phyloP scores from a whole-genome alignment of 2,113 vertebrate genomes.

The Pseudorhombus dupliciocellatus region DNA sequence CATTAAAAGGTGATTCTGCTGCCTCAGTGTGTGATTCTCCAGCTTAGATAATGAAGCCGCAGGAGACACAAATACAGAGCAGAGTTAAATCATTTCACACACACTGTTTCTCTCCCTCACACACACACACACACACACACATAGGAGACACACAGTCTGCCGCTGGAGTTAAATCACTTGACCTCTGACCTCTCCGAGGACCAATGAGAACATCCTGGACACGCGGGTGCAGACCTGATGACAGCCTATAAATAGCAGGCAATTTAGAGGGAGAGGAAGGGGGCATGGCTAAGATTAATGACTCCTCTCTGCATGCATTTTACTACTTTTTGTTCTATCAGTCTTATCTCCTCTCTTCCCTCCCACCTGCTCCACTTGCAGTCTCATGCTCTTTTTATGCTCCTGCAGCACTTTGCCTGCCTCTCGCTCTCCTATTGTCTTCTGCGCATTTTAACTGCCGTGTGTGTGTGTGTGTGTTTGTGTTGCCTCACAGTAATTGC shows the following conservation, averaged over 20 bases:
- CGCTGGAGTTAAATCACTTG: conserved; percentile 66
- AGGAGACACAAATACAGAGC: conserved; percentile 62
- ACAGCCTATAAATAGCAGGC: conserved; percentile 72
- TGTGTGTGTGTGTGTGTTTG: neutral
- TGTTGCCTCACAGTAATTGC: conserved; percentile 18
- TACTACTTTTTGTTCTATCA: conserved; percentile 57
- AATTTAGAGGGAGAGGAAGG: conserved; percentile 57
- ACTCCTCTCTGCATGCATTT: conserved; percentile 60
- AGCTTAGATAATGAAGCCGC: conserved; percentile 76
- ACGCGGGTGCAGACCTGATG: conserved; percentile 27
- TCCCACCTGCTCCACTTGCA: conserved; percentile 25
- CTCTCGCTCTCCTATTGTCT: conserved; percentile 18
- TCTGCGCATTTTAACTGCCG: neutral
- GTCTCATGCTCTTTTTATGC: conserved; percentile 25
- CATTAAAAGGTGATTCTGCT: conserved; percentile 72
- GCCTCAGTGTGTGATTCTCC: conserved; percentile 64
- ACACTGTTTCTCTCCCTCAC: conserved; percentile 1
- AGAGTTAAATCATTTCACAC: conserved; percentile 63
- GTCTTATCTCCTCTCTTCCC: conserved; percentile 37
- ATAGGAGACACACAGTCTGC: conserved; percentile 50
- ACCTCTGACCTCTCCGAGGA: conserved; percentile 61
- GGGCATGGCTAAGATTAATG: conserved; percentile 67
- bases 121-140: conserved; percentile 11
- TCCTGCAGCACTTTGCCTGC: conserved; percentile 4
- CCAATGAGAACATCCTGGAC: conserved; percentile 58